Conservation (phyloP, 1,140 invertebrate species). For the Arion vulgaris region DNA sequence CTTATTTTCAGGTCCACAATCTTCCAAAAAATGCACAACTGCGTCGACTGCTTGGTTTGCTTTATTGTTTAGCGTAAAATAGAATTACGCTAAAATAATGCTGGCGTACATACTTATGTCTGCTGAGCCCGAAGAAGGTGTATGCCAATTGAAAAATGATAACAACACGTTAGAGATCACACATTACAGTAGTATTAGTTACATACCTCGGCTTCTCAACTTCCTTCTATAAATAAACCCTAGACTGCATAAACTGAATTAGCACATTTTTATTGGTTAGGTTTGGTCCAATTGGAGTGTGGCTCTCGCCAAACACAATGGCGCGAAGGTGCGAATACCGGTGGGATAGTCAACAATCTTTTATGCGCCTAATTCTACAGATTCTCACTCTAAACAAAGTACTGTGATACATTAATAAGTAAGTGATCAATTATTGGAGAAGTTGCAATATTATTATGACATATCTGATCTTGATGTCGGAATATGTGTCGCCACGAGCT, state of each 20-base stretch:
- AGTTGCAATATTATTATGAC: too few species aligned
- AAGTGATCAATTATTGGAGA: too few species aligned
- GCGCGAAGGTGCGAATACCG: slow-evolving; percentile 24
- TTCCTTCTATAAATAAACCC: slow-evolving; percentile 24
- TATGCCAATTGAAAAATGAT: not conserved
- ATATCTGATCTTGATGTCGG: too few species aligned
- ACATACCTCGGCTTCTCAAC: slow-evolving; percentile 15
- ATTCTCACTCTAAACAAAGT: not conserved
- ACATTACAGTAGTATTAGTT: not conserved
- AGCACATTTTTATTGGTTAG: slow-evolving; percentile 2
- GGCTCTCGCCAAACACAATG: slow-evolving; percentile 22
- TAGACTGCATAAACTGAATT: not conserved
- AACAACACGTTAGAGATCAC: slow-evolving; percentile 13
- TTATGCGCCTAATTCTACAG: slow-evolving; percentile 23
- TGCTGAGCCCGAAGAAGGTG: not conserved
- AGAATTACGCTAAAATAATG: not conserved
- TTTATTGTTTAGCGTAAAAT: not conserved
- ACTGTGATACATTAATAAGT: not conserved
- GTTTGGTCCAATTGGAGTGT: not conserved
- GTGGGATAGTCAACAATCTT: not conserved
- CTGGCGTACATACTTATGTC: not conserved
- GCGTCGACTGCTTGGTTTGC: not conserved
- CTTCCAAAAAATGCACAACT: not conserved
- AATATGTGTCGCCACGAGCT: too few species aligned
- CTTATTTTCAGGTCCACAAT: not conserved